Evolutionary conservation across 2,113 vertebrate genomes (phyloP), one percentile per base, ranked within the genome.

Genomic region (Hyla sarda): DNA sequence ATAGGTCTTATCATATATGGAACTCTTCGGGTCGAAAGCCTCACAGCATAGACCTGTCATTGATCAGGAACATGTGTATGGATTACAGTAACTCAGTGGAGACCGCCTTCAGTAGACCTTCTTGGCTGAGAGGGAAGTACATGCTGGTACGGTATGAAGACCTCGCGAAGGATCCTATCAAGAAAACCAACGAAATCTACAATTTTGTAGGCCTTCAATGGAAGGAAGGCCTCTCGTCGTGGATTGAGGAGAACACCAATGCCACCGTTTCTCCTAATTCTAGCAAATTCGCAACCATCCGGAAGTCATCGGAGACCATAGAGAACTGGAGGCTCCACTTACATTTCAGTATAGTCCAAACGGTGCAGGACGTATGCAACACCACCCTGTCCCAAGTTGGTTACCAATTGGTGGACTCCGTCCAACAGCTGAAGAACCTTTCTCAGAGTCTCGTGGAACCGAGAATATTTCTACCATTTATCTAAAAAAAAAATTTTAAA

Each of bases 111-210:
- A 90, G 90, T 79, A 92, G 89, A 60, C 94, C 94, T 0, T 28
- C 88, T 0, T 96, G 95, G 95, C 90, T 96, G 28, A 90, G 85
- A 9, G 93, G 93, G 5, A 93, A 93, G 80, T 96, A 96, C 85
- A 87, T 96, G 41, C 88, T 95, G 71, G 92, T 96, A 47, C 91
- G 95, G 9, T 95, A 96, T 19, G 95, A 96, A 90, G 95, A 96
- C 85, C 83, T 96, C 76, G 94, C 95, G 0, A 89, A 90, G 19
- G 91, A 92, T 32, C 95, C 95, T 0, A 87, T 90, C 83, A 89
- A 90, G 34, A 95, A 94, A 34, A 88, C 93, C 25, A 83, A 82
- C 5, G 93, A 95, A 82, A 93, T 96, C 41, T 95, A 95, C 87
- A 92, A 88, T 77, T 96, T 96, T 73, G 60, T 93, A 16, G 94